phyloP scores from a whole-genome alignment of 2,797 vertebrate genomes.

The Synanceia verrucosa region DNA sequence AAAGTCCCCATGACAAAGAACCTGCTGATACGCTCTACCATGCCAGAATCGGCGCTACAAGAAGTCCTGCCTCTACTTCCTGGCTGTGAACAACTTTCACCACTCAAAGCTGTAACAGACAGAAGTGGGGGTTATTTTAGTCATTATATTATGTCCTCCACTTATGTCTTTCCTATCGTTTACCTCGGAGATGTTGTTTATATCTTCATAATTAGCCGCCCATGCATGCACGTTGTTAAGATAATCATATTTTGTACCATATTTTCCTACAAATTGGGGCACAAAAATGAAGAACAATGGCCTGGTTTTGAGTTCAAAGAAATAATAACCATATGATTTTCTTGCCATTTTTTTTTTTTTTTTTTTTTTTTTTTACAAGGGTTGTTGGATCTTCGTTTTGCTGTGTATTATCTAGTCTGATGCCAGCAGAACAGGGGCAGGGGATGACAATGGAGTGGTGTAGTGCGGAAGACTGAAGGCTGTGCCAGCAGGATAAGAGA shows the following conservation, averaged over 20 bases:
- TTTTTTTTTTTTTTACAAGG: conserved; percentile 65
- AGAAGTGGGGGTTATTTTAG: conserved; percentile 41
- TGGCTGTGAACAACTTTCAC: conserved; percentile 49
- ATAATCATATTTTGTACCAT: conserved; percentile 73
- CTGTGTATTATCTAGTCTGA: conserved; percentile 79
- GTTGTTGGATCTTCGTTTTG: conserved; percentile 80
- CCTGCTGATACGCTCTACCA: conserved; percentile 60
- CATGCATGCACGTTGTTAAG: conserved; percentile 50
- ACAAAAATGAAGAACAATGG: conserved; percentile 76
- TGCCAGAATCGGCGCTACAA: conserved; percentile 45
- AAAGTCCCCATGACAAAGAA: conserved; percentile 78
- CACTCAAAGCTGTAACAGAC: conserved; percentile 40
- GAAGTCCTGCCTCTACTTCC: conserved; percentile 52
- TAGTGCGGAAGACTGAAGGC: conserved; percentile 76
- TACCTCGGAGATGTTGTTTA: conserved; percentile 51
- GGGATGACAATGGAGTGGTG: conserved; percentile 79
- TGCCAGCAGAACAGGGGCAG: conserved; percentile 81
- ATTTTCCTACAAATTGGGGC: conserved; percentile 78
- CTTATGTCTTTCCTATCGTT: conserved; percentile 28
- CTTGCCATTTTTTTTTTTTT: conserved; percentile 74
- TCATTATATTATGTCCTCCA: conserved; percentile 29
- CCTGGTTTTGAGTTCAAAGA: conserved; percentile 83
- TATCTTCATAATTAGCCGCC: conserved; percentile 54
- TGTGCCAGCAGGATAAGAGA: conserved; percentile 81
- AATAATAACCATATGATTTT: conserved; percentile 79